Evolutionary conservation across 1,140 invertebrate species (phyloP).

Genomic region (Drosophila punjabiensis): DNA sequence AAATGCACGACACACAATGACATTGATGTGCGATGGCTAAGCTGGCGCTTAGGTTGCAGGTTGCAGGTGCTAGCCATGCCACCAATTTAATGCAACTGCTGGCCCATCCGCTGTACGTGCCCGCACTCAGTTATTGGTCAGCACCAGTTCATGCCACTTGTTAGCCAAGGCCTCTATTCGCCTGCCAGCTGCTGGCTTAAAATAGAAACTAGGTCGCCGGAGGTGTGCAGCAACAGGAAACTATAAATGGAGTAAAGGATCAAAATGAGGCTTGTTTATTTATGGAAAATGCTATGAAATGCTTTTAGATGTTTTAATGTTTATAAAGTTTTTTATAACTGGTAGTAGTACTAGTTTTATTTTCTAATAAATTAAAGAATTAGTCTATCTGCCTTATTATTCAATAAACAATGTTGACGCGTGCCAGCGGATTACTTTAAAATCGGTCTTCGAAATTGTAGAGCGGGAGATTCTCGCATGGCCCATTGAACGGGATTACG

Average conservation of each 20-base stretch:
- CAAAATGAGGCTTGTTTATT: neutral
- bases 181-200: constrained; percentile 24
- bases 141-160: constrained; percentile 9
- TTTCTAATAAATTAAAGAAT: neutral
- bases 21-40: constrained; percentile 33
- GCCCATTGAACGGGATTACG: constrained; percentile 7
- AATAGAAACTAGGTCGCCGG: constrained; percentile 56
- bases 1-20: constrained; percentile 46
- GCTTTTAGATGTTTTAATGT: too few species aligned
- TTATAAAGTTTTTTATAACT: neutral
- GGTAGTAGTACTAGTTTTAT: too few species aligned
- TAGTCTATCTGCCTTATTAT: neutral
- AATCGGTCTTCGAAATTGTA: neutral
- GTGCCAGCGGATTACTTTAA: constrained; percentile 31
- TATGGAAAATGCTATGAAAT: neutral
- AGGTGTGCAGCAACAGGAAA: constrained; percentile 46
- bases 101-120: constrained; percentile 39
- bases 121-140: constrained; percentile 50
- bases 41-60: constrained; percentile 1
- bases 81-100: constrained; percentile 14
- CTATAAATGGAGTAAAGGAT: neutral
- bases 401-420: constrained; percentile 1
- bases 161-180: constrained; percentile 41
- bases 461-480: neutral
- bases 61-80: neutral